phyloP scores from a whole-genome alignment of 2,797 vertebrate species.

The Trichosurus vulpecula region DNA sequence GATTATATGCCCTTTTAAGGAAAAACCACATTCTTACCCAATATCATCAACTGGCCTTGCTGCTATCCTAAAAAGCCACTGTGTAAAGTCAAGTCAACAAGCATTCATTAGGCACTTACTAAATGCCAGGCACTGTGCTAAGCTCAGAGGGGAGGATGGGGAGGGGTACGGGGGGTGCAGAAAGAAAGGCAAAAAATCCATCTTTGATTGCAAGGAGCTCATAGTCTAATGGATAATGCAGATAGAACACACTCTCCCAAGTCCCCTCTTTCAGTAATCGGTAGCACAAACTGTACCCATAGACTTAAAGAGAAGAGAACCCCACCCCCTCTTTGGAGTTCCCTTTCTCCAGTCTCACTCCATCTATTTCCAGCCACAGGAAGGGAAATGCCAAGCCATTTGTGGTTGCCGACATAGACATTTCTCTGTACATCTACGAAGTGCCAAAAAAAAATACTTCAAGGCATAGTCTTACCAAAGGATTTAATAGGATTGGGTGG shows the following conservation, averaged over 20 bases:
- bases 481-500: background rate
- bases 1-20: constrained; percentile 37
- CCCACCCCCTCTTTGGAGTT: background rate
- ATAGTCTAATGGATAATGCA: background rate
- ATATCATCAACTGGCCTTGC: constrained; percentile 19
- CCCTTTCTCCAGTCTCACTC: background rate
- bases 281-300: background rate
- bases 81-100: background rate
- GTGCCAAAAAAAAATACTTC: background rate
- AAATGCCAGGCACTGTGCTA: background rate
- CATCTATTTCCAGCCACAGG: background rate
- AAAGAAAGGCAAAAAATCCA: background rate
- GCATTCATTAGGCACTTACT: background rate
- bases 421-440: background rate
- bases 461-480: background rate
- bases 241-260: constrained; percentile 21
- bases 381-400: background rate
- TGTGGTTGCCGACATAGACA: background rate
- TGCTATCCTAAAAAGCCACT: background rate
- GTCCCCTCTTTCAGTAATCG: background rate
- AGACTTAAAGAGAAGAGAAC: background rate
- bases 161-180: background rate
- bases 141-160: background rate
- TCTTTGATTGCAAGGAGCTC: background rate
- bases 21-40: constrained; percentile 10